Percentiles rank a stretch among this genome's conserved stretches.
Evolutionary conservation across 2,888 invertebrate species (phyloP).

Genomic region (Drosophila hawaiiensis): DNA sequence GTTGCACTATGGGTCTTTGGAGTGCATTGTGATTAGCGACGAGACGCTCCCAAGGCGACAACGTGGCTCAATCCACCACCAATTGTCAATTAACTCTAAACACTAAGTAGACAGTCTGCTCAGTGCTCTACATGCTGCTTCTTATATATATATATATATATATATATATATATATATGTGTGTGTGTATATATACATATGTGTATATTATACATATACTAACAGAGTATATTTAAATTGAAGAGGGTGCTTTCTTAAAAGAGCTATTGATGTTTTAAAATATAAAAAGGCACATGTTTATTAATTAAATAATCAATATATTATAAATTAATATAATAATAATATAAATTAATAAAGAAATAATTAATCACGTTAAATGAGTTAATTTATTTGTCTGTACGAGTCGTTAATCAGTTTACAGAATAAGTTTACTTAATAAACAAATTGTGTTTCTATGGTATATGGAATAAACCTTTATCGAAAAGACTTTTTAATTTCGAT

Average conservation of each 20-base stretch:
- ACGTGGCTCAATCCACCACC: conserved; percentile 16
- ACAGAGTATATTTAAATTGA: neutral
- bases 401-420: neutral
- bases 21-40: conserved; percentile 36
- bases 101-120: neutral
- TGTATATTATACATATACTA: neutral
- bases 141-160: neutral
- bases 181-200: neutral
- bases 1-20: conserved; percentile 29
- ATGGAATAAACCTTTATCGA: neutral
- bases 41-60: conserved; percentile 22
- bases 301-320: neutral
- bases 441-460: neutral
- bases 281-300: neutral
- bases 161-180: neutral
- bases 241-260: neutral
- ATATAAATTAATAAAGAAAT: neutral
- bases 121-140: neutral
- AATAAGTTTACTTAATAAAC: neutral
- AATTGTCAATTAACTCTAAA: conserved; percentile 18
- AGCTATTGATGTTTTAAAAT: neutral
- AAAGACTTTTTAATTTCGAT: neutral
- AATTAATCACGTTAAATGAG: neutral
- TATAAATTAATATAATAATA: neutral
- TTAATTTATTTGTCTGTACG: neutral